These are phyloP conservation scores for Varecia variegata DNA, from an alignment of 2,797 vertebrate species.

Conservation along the genomic window DNA sequence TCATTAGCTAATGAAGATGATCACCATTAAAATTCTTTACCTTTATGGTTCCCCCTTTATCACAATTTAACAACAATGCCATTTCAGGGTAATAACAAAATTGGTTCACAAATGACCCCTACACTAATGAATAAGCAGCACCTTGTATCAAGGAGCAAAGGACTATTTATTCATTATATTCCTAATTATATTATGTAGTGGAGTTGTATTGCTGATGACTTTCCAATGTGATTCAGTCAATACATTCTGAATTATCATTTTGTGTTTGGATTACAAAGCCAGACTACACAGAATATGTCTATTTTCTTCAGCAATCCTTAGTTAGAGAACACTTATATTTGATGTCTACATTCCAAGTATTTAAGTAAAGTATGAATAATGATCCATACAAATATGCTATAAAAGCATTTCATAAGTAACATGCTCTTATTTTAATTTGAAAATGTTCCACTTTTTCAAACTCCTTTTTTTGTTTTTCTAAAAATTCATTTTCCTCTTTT, in stretches of 20 bases:
- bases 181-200: not conserved
- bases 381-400: not conserved
- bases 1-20: constrained; percentile 73
- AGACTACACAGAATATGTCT: not conserved
- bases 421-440: not conserved
- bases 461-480: not conserved
- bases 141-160: not conserved
- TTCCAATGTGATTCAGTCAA: not conserved
- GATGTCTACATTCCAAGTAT: not conserved
- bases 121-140: not conserved
- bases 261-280: not conserved
- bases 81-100: constrained; percentile 30
- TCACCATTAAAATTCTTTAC: constrained; percentile 64
- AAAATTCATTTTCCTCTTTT: not conserved
- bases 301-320: not conserved
- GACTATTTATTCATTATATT: not conserved
- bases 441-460: not conserved
- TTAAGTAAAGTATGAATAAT: not conserved
- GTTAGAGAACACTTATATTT: not conserved
- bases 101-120: constrained; percentile 48
- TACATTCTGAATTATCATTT: not conserved
- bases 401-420: not conserved
- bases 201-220: not conserved
- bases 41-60: constrained; percentile 64
- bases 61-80: constrained; percentile 33